Base-by-base conservation (phyloP, 2,797 vertebrate genomes). In the Eulemur coronatus region DNA sequence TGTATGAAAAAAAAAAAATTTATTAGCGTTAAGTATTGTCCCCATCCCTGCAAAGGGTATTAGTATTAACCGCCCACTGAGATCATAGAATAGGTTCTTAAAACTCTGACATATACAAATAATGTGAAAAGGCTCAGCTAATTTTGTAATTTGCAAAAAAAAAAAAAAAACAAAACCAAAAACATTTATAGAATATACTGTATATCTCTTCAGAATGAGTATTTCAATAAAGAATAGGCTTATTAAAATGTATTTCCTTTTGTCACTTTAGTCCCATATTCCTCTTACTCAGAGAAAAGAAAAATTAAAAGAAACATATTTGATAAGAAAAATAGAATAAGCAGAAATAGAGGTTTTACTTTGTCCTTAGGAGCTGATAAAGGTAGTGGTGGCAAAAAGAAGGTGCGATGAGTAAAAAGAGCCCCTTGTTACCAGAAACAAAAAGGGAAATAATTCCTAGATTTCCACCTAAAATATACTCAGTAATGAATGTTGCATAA, bases 41-140 rank as follows among this genome's bases (percentile, higher is more conserved):
- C 87, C 33, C 59, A 86, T 84, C 33, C 20, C 20, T 95, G 43
- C 69, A 80, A 96, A 79, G 30, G 67, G 13, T 59, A 65, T 69
- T 82, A 91, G 55, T 61, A 63, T 84, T 96, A 95, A 46, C 18
- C 33, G 15, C 79, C 82, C 35, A 82, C 43, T 78, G 91, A 86
- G 84, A 87, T 82, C 55, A 75, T 82, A 84, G 87, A 84, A 65
- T 84, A 70, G 79, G 30, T 57, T 94, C 84, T 95, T 92, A 90
- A 84, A 84, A 80, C 72, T 70, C 48, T 69, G 33, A 95, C 48
- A 73, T 48, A 80, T 59, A 81, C 17, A 80, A 97, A 95, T 33
- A 90, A 67, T 79, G 26, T 89, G 46, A 93, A 95, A 85, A 93
- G 67, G 26, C n/a, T 86, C 10, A 73, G 46, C 61, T 87, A 91